Percentiles rank a stretch among this genome's conserved stretches.
Evolutionary conservation across 2,888 invertebrate species (phyloP).

Genomic region (Rhimphoctona megacephalus): DNA sequence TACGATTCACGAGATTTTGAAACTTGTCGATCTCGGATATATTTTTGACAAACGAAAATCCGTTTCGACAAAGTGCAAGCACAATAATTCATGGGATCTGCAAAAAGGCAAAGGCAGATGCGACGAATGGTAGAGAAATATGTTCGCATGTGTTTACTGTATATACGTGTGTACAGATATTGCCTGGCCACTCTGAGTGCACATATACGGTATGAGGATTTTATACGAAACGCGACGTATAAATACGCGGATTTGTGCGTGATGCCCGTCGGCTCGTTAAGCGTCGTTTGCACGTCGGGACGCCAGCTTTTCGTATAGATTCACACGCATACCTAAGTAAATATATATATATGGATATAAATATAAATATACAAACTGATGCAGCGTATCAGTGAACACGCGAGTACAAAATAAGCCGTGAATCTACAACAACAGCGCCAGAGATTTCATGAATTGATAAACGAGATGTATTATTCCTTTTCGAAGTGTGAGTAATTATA

Average conservation of each 20-base stretch:
- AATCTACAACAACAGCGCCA: conserved; percentile 53
- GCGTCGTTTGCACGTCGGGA: conserved; percentile 71
- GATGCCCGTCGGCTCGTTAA: conserved; percentile 70
- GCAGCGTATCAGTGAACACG: conserved; percentile 7
- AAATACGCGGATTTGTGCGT: conserved; percentile 81
- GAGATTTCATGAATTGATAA: conserved; percentile 64
- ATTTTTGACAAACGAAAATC: conserved; percentile 64
- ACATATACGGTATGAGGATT: conserved; percentile 75
- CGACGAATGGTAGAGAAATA: conserved; percentile 66
- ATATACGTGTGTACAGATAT: conserved; percentile 10
- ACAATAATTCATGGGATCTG: conserved; percentile 82
- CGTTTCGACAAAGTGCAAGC: conserved; percentile 73
- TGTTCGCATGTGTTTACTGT: conserved; percentile 7
- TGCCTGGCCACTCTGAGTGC: conserved; percentile 22
- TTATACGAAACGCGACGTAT: conserved; percentile 81
- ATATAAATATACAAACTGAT: conserved; percentile 5
- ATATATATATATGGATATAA: not conserved
- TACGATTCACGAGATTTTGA: conserved; percentile 27
- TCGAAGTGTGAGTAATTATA: conserved; percentile 62
- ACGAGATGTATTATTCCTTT: conserved; percentile 62
- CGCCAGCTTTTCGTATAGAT: conserved; percentile 46
- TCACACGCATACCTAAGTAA: conserved; percentile 31
- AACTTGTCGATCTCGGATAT: conserved; percentile 43
- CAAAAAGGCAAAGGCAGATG: conserved; percentile 83
- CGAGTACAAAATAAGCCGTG: conserved; percentile 64